Evolutionary conservation across 2,888 invertebrate genomes (phyloP).

Genomic region (Dione vanillae): DNA sequence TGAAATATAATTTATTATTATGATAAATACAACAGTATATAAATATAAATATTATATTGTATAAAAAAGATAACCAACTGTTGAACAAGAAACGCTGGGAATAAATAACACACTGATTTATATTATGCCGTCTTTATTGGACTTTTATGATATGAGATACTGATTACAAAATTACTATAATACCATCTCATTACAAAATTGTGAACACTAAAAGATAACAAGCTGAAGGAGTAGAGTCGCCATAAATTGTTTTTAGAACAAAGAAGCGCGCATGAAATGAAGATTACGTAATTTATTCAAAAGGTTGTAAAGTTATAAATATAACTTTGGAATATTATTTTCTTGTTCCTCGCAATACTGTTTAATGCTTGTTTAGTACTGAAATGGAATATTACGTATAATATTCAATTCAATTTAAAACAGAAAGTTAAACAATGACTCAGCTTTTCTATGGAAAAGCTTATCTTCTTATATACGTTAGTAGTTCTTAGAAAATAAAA

Average conservation of each 20-base stretch:
- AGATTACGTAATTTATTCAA: constrained; percentile 45
- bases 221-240: constrained; percentile 13
- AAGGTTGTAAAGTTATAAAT: constrained; percentile 30
- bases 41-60: background rate
- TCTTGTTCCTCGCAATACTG: background rate
- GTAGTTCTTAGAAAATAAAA: constrained; percentile 18
- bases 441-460: constrained; percentile 17
- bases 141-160: background rate
- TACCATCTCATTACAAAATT: constrained; percentile 7
- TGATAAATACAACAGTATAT: background rate
- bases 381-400: background rate
- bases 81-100: background rate
- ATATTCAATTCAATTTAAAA: background rate
- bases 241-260: constrained; percentile 43
- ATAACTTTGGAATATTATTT: background rate
- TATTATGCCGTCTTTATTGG: background rate
- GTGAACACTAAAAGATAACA: constrained; percentile 5
- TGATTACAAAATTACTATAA: background rate
- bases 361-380: background rate
- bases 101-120: constrained; percentile 1
- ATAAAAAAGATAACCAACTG: background rate
- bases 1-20: background rate
- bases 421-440: constrained; percentile 12
- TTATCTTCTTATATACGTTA: constrained; percentile 10
- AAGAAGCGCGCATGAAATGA: constrained; percentile 43